These are phyloP conservation scores for Lichenostomus cassidix DNA, from an alignment of 2,113 vertebrate species.

Conservation along the genomic window DNA sequence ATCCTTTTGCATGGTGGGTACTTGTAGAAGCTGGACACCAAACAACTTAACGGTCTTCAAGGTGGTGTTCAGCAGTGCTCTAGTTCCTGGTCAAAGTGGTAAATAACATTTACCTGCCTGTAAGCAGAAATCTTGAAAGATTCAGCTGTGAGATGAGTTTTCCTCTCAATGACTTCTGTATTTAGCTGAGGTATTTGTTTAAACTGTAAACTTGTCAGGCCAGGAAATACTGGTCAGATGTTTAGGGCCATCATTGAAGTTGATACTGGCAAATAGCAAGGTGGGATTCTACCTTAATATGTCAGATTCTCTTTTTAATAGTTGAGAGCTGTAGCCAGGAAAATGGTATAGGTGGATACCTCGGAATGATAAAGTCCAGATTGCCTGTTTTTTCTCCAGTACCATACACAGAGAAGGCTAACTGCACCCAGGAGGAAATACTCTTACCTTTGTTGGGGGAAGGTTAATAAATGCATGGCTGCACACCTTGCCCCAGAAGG, in stretches of 20 bases:
- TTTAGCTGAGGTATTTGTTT: neutral
- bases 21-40: neutral
- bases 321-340: neutral
- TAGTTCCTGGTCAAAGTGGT: neutral
- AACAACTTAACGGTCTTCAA: neutral
- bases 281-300: neutral
- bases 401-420: neutral
- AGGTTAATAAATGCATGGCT: conserved; percentile 43
- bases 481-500: conserved; percentile 31
- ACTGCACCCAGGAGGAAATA: neutral
- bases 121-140: neutral
- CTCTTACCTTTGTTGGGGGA: neutral
- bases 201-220: neutral
- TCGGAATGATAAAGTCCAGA: neutral
- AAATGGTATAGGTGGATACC: neutral
- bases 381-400: neutral
- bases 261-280: neutral
- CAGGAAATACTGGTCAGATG: neutral
- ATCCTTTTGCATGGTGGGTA: neutral
- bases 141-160: neutral
- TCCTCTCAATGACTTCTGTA: neutral
- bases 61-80: neutral
- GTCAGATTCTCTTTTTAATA: neutral
- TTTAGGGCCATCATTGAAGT: neutral
- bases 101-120: neutral